Evolutionary conservation across 2,888 invertebrate genomes (phyloP).

Genomic region (Hemistola chrysoprasaria): DNA sequence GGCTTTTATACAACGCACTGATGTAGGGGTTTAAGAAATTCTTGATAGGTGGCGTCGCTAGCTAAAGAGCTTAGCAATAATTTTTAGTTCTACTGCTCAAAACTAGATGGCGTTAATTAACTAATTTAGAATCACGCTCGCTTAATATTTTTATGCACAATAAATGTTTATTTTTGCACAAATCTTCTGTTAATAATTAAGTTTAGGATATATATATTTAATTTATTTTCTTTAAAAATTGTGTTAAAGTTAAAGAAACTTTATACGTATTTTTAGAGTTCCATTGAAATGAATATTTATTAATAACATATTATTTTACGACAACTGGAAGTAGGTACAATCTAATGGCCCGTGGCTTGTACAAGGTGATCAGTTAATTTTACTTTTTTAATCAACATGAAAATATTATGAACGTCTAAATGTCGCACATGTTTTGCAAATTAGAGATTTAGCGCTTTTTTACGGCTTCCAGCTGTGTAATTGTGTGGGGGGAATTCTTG

Average conservation of each 20-base stretch:
- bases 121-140: constrained; percentile 7
- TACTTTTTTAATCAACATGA: neutral
- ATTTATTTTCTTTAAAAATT: no score
- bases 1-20: neutral
- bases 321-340: constrained; percentile 10
- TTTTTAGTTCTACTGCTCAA: constrained; percentile 2
- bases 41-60: constrained; percentile 32
- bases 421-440: no score
- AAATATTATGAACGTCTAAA: no score
- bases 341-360: constrained; percentile 14
- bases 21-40: constrained; percentile 13
- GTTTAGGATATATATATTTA: no score
- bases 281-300: no score
- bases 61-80: constrained; percentile 1
- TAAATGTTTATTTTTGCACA: constrained; percentile 3
- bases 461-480: no score
- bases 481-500: no score
- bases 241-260: no score
- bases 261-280: no score
- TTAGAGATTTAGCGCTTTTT: no score
- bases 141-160: constrained; percentile 14
- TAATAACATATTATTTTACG: neutral
- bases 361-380: constrained; percentile 12
- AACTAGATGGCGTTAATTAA: constrained; percentile 13
- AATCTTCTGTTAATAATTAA: no score